Evolutionary conservation across 2,113 vertebrate species (phyloP).

Genomic region (Pteruthius melanotis): DNA sequence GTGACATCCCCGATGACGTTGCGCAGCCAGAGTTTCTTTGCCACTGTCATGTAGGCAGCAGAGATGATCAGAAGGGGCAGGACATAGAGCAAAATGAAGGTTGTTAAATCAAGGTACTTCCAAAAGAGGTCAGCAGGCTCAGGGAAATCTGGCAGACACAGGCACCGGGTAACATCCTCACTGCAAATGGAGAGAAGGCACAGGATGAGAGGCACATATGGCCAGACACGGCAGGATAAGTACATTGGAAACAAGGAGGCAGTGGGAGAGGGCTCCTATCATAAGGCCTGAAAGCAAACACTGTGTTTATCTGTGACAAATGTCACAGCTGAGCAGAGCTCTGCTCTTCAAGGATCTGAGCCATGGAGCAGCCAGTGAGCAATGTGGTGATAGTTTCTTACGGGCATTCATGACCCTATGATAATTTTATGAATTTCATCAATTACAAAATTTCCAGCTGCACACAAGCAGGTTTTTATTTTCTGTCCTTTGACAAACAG

Average conservation of each 20-base stretch:
- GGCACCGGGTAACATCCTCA: constrained; percentile 80
- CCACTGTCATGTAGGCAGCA: constrained; percentile 82
- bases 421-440: neutral
- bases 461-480: neutral
- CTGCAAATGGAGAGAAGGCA: constrained; percentile 43
- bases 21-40: constrained; percentile 87
- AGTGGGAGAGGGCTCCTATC: neutral
- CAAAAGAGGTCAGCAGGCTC: constrained; percentile 91
- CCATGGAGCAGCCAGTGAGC: neutral
- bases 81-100: constrained; percentile 88
- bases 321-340: neutral
- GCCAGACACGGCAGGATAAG: accelerated
- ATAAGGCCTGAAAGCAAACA: neutral
- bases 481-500: neutral
- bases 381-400: neutral
- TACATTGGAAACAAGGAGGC: neutral
- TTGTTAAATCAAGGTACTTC: constrained; percentile 90
- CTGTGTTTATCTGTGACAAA: neutral
- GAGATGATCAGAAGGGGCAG: constrained; percentile 90
- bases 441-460: neutral
- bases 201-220: neutral
- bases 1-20: constrained; percentile 88
- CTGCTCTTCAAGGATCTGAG: neutral
- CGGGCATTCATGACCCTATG: neutral
- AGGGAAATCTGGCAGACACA: constrained; percentile 90